Evolutionary conservation across 2,797 vertebrate genomes (phyloP).

Genomic region (Sciurus vulgaris): DNA sequence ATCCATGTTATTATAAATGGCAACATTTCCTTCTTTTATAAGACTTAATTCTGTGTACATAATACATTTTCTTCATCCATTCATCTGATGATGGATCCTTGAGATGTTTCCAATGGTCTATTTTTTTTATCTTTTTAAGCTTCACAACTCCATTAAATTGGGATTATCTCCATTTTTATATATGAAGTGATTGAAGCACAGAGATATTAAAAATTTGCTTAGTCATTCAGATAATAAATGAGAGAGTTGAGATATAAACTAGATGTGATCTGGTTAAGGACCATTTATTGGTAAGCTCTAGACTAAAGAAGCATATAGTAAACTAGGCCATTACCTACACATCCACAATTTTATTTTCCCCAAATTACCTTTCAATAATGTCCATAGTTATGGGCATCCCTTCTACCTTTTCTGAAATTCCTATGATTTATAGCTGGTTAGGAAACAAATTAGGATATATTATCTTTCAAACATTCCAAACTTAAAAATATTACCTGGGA

Average conservation of each 20-base stretch:
- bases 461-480: not conserved
- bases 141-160: not conserved
- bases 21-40: not conserved
- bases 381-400: not conserved
- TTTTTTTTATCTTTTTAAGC: not conserved
- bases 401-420: conserved; percentile 47
- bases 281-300: not conserved
- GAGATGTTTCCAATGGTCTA: not conserved
- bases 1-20: not conserved
- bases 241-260: not conserved
- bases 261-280: not conserved
- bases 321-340: not conserved
- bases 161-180: not conserved
- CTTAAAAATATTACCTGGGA: not conserved
- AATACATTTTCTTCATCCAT: not conserved
- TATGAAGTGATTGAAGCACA: not conserved
- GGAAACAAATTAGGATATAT: not conserved
- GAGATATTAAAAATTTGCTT: not conserved
- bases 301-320: not conserved
- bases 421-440: conserved; percentile 5
- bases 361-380: not conserved
- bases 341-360: not conserved
- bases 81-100: not conserved
- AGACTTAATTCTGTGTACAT: not conserved
- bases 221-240: not conserved